These are phyloP conservation scores for Prunella himalayana DNA, from an alignment of 2,113 vertebrate species.

Conservation along the genomic window DNA sequence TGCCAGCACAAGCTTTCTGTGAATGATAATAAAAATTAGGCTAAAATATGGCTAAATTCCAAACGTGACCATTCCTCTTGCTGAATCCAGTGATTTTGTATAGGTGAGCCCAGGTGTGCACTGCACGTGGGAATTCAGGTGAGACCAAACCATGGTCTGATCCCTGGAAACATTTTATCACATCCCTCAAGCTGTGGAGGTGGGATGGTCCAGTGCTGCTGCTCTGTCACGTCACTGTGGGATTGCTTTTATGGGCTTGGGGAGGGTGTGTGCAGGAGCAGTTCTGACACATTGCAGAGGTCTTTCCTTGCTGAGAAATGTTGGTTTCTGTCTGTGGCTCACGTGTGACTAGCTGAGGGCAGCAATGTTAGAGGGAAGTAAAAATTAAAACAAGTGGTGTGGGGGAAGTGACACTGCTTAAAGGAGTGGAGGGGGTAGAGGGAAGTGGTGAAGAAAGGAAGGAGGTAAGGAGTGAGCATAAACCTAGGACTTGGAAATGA, in stretches of 20 bases:
- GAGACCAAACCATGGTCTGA: not conserved
- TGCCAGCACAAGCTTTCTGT: not conserved
- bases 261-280: not conserved
- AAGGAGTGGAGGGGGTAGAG: not conserved
- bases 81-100: not conserved
- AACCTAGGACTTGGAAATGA: not conserved
- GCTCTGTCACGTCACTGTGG: fast-evolving
- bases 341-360: not conserved
- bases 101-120: not conserved
- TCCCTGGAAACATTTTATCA: not conserved
- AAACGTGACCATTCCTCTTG: not conserved
- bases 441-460: not conserved
- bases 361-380: not conserved
- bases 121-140: not conserved
- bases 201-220: not conserved
- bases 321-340: not conserved
- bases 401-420: not conserved
- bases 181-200: not conserved
- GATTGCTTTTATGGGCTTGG: not conserved
- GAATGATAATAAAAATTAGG: not conserved
- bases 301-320: not conserved
- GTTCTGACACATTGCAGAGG: not conserved
- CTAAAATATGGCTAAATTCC: not conserved
- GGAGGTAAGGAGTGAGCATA: not conserved
- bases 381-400: not conserved